Evolutionary conservation across 1,140 invertebrate genomes (phyloP).

Genomic region (Epicauta chinensis): DNA sequence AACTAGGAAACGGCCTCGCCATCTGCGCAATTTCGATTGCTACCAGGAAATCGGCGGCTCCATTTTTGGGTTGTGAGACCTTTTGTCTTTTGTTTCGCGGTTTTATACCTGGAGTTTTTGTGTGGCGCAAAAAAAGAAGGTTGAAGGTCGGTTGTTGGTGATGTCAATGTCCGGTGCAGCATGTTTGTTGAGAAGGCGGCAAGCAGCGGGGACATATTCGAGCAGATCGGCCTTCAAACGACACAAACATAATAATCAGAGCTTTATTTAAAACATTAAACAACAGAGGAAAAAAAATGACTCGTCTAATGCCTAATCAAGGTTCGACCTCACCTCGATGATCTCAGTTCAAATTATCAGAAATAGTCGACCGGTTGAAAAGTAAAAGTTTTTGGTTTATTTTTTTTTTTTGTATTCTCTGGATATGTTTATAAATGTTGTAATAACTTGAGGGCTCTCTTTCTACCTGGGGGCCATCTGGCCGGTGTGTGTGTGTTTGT

Average conservation of each 20-base stretch:
- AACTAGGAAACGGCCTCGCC: too few species aligned
- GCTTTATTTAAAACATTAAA: background rate
- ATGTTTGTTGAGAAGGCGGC: slow-evolving; percentile 6
- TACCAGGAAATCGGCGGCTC: too few species aligned
- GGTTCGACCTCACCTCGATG: background rate
- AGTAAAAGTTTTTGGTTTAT: background rate
- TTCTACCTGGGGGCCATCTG: background rate
- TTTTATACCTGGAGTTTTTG: slow-evolving; percentile 19
- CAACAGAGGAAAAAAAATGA: background rate
- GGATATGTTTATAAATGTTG: background rate
- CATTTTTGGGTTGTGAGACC: too few species aligned
- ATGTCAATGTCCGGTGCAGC: slow-evolving; percentile 38
- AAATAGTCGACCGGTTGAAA: background rate
- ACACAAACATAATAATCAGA: slow-evolving; percentile 14
- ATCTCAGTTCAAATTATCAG: background rate
- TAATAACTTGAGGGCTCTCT: background rate
- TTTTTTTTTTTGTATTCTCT: too few species aligned
- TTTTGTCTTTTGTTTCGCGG: slow-evolving; percentile 4
- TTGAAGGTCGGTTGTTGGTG: slow-evolving; percentile 40
- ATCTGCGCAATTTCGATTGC: too few species aligned
- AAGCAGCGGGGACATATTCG: background rate
- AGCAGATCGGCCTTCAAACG: slow-evolving; percentile 16
- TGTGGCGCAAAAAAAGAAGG: slow-evolving; percentile 37
- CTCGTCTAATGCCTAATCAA: background rate
- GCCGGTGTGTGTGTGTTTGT: background rate